Conservation (phyloP, 2,113 vertebrate species). For the Maccullochella peelii region DNA sequence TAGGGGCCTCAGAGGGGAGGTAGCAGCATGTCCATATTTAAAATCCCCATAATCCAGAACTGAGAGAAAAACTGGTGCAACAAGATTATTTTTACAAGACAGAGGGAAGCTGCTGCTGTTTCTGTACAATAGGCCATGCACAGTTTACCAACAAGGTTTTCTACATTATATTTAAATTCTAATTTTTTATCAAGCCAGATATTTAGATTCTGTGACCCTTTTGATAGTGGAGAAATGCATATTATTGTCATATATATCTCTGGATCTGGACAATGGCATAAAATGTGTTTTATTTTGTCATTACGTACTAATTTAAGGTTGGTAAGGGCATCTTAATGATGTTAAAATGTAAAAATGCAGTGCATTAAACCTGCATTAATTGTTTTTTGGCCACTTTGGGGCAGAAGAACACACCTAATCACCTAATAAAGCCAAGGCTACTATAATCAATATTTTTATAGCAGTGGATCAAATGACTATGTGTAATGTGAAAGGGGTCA, state of each 20-base stretch:
- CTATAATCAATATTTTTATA: constrained; percentile 3
- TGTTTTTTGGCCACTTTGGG: background rate
- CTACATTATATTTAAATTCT: background rate
- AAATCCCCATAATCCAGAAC: constrained; percentile 5
- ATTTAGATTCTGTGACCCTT: background rate
- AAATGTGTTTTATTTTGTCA: background rate
- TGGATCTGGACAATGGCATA: background rate
- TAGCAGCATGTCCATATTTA: constrained; percentile 20
- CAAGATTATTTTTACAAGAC: background rate
- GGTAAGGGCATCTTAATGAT: background rate
- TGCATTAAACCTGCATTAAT: constrained; percentile 1
- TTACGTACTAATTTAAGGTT: background rate
- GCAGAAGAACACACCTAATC: background rate
- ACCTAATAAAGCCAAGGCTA: background rate
- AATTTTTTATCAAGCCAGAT: constrained; percentile 1
- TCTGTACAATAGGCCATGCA: background rate
- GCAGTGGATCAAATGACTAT: background rate
- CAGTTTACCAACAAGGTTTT: background rate
- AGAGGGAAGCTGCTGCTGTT: constrained; percentile 5
- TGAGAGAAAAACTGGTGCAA: constrained; percentile 10
- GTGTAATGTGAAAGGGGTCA: background rate
- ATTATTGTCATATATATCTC: background rate
- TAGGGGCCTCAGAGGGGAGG: background rate
- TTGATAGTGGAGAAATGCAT: background rate
- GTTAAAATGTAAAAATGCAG: no score